Evolutionary conservation across 1,140 invertebrate genomes (phyloP).

Genomic region (Nasonia longicornis): DNA sequence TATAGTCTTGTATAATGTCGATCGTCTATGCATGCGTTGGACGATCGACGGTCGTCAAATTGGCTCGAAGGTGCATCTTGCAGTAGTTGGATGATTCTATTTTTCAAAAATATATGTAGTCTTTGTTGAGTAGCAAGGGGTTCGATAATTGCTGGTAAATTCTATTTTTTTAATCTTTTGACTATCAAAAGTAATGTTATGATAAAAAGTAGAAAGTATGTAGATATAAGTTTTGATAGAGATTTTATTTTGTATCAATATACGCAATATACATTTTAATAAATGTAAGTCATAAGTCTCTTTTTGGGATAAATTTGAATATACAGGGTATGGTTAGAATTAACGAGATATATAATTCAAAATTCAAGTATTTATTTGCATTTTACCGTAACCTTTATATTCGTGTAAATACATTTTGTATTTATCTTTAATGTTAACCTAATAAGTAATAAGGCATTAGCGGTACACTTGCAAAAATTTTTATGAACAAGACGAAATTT

Average conservation of each 20-base stretch:
- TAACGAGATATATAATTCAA: neutral
- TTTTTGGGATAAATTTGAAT: neutral
- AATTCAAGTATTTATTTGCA: neutral
- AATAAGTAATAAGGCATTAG: neutral
- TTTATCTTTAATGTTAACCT: neutral
- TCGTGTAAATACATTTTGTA: neutral
- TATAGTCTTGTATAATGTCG: constrained; percentile 10
- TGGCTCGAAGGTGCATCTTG: constrained; percentile 31
- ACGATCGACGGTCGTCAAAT: constrained; percentile 27
- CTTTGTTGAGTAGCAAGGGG: constrained; percentile 22
- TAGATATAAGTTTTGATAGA: neutral
- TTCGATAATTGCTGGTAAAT: neutral
- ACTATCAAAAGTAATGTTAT: neutral
- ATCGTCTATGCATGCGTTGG: constrained; percentile 40
- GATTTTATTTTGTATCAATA: neutral
- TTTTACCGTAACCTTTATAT: neutral
- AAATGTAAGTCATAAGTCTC: neutral
- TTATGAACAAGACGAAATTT: neutral
- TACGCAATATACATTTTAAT: neutral
- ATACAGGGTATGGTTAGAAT: neutral
- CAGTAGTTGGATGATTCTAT: constrained; percentile 25
- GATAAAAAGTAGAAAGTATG: neutral
- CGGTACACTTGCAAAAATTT: neutral
- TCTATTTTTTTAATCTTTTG: neutral
- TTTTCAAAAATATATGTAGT: neutral